Percentiles rank a stretch among this genome's conserved stretches.
phyloP scores from a whole-genome alignment of 2,797 vertebrate genomes.

The Clarias platycephalus region DNA sequence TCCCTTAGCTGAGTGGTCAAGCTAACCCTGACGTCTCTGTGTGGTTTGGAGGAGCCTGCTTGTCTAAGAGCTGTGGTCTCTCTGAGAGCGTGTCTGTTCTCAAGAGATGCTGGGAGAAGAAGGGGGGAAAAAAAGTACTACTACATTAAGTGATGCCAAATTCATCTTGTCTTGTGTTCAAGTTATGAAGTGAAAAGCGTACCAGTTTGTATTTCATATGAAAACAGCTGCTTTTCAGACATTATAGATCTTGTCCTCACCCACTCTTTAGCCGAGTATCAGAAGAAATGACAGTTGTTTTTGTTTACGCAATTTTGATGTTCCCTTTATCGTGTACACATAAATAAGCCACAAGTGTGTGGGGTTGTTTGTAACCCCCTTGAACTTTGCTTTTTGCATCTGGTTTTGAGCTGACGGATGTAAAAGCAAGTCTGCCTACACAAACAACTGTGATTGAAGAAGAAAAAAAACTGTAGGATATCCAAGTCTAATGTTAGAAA shows the following conservation, averaged over 20 bases:
- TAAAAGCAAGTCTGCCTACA: neutral
- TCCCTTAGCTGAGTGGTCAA: slow-evolving; percentile 21
- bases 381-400: slow-evolving; percentile 20
- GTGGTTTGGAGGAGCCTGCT: slow-evolving; percentile 39
- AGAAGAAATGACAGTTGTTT: slow-evolving; percentile 16
- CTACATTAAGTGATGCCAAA: neutral
- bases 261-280: neutral
- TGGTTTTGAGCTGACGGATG: slow-evolving; percentile 10
- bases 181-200: neutral
- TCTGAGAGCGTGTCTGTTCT: slow-evolving; percentile 25
- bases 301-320: slow-evolving; percentile 1
- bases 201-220: slow-evolving; percentile 1
- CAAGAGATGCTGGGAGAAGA: neutral
- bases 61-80: slow-evolving; percentile 39
- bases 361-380: slow-evolving; percentile 7
- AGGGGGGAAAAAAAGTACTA: neutral
- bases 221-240: neutral
- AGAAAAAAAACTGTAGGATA: neutral
- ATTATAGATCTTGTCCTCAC: neutral
- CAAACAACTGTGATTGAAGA: slow-evolving; percentile 1
- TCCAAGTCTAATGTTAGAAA: neutral
- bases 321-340: neutral
- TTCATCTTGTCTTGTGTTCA: slow-evolving; percentile 11
- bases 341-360: slow-evolving; percentile 7
- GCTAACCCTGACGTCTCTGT: slow-evolving; percentile 28